Evolutionary conservation across 2,797 vertebrate species (phyloP).

Genomic region (Acanthornis magna): DNA sequence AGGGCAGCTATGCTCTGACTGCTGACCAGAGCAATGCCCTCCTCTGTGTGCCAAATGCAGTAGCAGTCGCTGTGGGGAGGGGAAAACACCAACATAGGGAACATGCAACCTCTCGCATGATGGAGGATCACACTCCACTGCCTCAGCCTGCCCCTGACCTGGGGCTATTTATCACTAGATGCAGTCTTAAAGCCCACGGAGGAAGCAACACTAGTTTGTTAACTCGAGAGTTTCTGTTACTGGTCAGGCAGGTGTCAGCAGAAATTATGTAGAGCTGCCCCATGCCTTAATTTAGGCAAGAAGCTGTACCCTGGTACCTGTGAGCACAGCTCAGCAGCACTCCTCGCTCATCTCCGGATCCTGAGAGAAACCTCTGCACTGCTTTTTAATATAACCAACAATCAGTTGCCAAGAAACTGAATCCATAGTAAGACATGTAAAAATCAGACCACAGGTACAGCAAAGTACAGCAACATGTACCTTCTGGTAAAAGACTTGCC

Average conservation of each 20-base stretch:
- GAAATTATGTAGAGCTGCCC: background rate
- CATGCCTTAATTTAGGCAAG: background rate
- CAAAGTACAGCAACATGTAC: background rate
- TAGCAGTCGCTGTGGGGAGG: background rate
- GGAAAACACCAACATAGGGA: background rate
- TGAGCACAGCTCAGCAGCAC: background rate
- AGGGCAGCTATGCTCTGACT: background rate
- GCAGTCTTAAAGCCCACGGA: background rate
- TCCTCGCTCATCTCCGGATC: background rate
- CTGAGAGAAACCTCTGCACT: background rate
- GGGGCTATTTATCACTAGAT: background rate
- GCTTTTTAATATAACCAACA: background rate
- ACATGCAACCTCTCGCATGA: background rate
- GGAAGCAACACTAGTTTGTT: background rate
- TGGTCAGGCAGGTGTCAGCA: background rate
- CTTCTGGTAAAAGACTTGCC: background rate
- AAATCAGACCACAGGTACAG: background rate
- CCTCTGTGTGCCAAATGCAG: background rate
- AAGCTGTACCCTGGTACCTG: background rate
- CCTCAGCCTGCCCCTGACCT: background rate
- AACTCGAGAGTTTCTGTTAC: background rate
- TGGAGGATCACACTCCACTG: background rate
- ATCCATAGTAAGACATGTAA: background rate
- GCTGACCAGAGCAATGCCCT: fast-evolving
- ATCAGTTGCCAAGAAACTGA: conserved; percentile 13